phyloP scores from a whole-genome alignment of 2,797 vertebrate genomes.

The Atherinosoma microstoma region DNA sequence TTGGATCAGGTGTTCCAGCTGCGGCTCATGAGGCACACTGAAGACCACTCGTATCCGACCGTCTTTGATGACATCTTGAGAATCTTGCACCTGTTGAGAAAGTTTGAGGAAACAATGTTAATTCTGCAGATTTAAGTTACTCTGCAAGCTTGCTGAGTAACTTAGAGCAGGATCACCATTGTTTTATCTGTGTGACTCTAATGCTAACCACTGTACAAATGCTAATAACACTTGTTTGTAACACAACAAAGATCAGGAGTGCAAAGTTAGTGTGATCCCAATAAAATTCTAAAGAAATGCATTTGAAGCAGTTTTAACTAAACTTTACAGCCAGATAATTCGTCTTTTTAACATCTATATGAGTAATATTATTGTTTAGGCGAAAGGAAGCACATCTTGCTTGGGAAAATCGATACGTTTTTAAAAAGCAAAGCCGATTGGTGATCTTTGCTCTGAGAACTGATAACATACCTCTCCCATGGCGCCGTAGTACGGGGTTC shows the following conservation, averaged over 20 bases:
- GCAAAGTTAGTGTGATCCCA: no score
- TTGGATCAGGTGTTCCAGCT: constrained; percentile 93
- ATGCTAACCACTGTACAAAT: no score
- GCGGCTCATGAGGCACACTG: constrained; percentile 92
- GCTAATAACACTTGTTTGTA: no score
- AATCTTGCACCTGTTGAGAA: constrained; percentile 91
- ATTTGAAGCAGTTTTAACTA: background rate
- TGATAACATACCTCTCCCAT: constrained; percentile 89
- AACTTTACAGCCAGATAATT: background rate
- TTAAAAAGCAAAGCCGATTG: background rate
- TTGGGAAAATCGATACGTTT: background rate
- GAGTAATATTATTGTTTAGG: no score
- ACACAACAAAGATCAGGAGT: no score
- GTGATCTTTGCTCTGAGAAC: background rate
- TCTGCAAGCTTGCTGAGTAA: no score
- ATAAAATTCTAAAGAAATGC: no score
- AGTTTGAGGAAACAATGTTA: background rate
- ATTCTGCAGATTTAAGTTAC: background rate
- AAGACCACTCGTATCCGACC: constrained; percentile 96
- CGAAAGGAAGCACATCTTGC: no score
- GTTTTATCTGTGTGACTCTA: no score
- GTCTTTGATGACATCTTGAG: constrained; percentile 92
- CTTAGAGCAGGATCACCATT: no score
- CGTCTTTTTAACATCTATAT: no score
- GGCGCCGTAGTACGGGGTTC: constrained; percentile 94